Evolutionary conservation across 2,888 invertebrate genomes (phyloP).

Genomic region (Lasioglossum oenotherae): DNA sequence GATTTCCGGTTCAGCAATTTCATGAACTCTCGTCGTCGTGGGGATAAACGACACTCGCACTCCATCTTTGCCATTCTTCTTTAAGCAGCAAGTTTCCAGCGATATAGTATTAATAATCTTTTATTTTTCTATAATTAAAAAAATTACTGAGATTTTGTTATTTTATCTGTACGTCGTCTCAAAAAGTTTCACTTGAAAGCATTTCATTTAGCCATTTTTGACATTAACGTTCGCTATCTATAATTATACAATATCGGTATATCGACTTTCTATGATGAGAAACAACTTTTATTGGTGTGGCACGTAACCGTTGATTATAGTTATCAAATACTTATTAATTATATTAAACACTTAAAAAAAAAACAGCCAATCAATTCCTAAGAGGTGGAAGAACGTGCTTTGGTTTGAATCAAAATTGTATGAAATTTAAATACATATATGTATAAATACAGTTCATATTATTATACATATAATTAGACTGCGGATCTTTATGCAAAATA

Average conservation of each 20-base stretch:
- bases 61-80: background rate
- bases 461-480: no score
- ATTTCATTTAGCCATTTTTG: background rate
- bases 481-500: no score
- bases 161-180: background rate
- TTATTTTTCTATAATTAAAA: background rate
- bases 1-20: conserved; percentile 44
- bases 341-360: background rate
- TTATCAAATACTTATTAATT: background rate
- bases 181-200: background rate
- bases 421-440: no score
- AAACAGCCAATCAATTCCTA: background rate
- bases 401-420: background rate
- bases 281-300: background rate
- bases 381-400: background rate
- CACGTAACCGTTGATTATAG: background rate
- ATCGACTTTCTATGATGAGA: background rate
- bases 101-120: background rate
- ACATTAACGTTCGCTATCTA: background rate
- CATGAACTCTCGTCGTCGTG: conserved; percentile 34
- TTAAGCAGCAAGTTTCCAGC: background rate
- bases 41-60: background rate
- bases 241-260: background rate
- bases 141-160: background rate
- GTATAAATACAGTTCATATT: no score